Conservation (phyloP, 2,113 vertebrate genomes). For the Nothocercus julius region DNA sequence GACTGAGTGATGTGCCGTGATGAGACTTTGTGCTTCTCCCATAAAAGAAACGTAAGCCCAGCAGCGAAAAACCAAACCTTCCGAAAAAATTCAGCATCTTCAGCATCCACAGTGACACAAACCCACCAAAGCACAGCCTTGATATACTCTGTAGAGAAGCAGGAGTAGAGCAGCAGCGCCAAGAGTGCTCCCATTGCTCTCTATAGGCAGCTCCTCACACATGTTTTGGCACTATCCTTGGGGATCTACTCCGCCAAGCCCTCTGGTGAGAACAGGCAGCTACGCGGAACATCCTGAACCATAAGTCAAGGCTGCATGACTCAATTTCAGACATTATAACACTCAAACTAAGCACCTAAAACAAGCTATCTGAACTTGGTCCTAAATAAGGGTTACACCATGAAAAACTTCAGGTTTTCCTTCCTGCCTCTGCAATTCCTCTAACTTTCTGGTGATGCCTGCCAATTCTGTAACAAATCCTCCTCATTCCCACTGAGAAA, state of each 20-base stretch:
- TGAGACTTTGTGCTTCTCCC: neutral
- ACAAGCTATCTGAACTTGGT: neutral
- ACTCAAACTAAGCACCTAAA: neutral
- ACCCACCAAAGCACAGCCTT: neutral
- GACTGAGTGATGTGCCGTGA: neutral
- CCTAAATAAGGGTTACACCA: neutral
- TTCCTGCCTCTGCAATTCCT: neutral
- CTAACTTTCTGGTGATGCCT: neutral
- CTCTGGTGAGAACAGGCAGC: neutral
- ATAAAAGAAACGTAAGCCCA: neutral
- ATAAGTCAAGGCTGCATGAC: neutral
- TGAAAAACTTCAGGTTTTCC: neutral
- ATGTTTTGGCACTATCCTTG: neutral
- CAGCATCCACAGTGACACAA: neutral
- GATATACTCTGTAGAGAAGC: neutral
- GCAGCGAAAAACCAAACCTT: neutral
- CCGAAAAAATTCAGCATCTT: neutral
- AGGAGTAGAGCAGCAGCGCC: neutral
- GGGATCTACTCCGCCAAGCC: neutral
- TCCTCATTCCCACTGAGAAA: neutral
- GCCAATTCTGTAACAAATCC: neutral
- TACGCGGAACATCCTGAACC: neutral
- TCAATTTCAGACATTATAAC: neutral
- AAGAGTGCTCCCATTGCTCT: neutral
- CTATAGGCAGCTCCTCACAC: neutral